These are phyloP conservation scores for Chelmon rostratus DNA, from an alignment of 2,797 vertebrate genomes.

Conservation along the genomic window DNA sequence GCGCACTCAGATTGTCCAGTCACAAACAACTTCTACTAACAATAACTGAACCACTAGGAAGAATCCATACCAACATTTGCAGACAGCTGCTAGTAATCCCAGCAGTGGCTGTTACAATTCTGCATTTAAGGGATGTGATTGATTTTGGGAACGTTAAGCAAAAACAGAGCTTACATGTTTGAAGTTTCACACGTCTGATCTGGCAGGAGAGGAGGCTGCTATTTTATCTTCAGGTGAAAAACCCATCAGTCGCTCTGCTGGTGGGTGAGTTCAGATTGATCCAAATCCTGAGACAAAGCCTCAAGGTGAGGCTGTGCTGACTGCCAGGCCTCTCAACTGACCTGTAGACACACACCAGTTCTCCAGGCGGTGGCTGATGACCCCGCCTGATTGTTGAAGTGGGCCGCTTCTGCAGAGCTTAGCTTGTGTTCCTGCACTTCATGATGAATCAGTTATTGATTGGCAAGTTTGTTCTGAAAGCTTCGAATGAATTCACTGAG, in stretches of 20 bases:
- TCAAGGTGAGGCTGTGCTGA: neutral
- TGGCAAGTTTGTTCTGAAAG: neutral
- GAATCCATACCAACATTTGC: neutral
- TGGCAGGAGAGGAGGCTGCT: neutral
- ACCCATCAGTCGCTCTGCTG: neutral
- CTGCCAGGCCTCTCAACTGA: conserved; percentile 13
- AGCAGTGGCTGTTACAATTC: neutral
- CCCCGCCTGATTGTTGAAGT: conserved; percentile 17
- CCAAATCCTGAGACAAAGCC: neutral
- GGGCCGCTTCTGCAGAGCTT: conserved; percentile 10
- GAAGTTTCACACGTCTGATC: neutral
- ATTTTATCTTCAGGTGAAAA: neutral
- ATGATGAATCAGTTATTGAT: conserved; percentile 10
- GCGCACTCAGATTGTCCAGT: neutral
- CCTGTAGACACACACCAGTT: neutral
- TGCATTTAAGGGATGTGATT: neutral
- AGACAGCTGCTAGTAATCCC: neutral
- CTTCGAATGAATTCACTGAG: conserved; percentile 10
- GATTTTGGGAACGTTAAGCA: neutral
- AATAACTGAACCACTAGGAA: neutral
- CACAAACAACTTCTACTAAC: neutral
- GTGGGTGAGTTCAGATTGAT: neutral
- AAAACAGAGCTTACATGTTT: neutral
- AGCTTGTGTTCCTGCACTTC: conserved; percentile 16
- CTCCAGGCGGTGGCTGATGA: neutral